These are phyloP conservation scores for Microplitis deprimator DNA, from an alignment of 2,888 invertebrate species.

Conservation along the genomic window DNA sequence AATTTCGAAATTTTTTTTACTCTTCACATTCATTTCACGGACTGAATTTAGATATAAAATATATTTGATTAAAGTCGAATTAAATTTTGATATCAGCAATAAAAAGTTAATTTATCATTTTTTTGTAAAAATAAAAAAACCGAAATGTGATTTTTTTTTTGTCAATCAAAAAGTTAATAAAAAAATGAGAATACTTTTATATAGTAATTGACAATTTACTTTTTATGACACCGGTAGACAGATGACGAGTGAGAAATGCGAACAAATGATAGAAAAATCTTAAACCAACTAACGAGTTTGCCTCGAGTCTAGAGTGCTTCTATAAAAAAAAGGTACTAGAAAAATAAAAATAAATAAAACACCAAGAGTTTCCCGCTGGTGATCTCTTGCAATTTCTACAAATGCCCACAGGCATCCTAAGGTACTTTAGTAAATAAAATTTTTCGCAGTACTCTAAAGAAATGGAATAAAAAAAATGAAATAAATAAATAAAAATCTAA, in stretches of 20 bases:
- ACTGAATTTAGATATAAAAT: too few relatives aligned
- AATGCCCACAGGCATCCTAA: neutral
- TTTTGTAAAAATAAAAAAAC: too few relatives aligned
- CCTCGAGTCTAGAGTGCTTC: neutral
- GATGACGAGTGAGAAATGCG: neutral
- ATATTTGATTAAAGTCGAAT: too few relatives aligned
- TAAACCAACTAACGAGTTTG: neutral
- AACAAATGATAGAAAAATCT: conserved; percentile 11
- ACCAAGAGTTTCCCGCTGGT: neutral
- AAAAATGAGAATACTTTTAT: neutral
- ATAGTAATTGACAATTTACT: neutral
- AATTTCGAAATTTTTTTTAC: too few relatives aligned
- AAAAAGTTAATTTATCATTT: too few relatives aligned
- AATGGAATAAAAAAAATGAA: neutral
- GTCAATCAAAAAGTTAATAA: neutral
- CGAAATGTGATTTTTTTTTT: neutral
- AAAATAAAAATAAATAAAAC: conserved; percentile 1
- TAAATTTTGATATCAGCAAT: too few relatives aligned
- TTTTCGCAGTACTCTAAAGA: neutral
- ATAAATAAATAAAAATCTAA: conserved; percentile 5
- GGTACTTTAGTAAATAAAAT: neutral
- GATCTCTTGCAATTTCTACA: conserved; percentile 13
- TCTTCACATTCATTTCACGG: too few relatives aligned
- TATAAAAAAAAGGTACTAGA: neutral
- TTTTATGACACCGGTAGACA: neutral